Evolutionary conservation across 2,113 vertebrate species (phyloP), one percentile per base, ranked within the genome.

Genomic region (Chascanopsetta lugubris): DNA sequence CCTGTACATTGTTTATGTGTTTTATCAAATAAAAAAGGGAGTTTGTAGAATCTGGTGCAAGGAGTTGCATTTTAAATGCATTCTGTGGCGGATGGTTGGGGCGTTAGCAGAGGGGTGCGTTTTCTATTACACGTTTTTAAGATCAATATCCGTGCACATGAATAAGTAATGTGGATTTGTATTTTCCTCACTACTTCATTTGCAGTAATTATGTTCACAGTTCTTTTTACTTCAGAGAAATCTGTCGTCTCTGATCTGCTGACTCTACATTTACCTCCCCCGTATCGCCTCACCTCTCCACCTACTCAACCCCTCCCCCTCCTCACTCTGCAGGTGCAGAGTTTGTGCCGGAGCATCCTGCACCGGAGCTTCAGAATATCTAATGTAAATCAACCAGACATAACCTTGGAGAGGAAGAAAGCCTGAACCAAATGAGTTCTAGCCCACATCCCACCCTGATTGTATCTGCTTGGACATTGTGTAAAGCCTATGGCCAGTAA

Each of bases 361-460:
- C 30, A 9, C 38, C 17, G 18, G 22, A 71, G 50, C 25, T 20
- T 66, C 45, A 61, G 20, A 69, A 61, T 26, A 82, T 69, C 5
- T 21, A 74, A 74, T 54, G 21, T 56, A 80, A 90, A 85, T 83
- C 50, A 32, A 72, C 36, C 30, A 77, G 59, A 72, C 66, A 70
- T 36, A 61, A 79, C 67, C 51, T 30, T 79, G 64, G 56, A 84
- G 61, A 38, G 49, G 48, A 67, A 61, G 46, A 45, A 69, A 64
- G 49, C 80, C 73, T 75, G 51, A 59, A 49, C 55, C 30, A 62
- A 85, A 86, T 80, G 61, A 77, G 73, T 75, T 83, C 75, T 25
- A 56, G 50, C 58, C 81, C 48, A 64, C 34, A 74, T 67, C 61
- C 61, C 68, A 64, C 54, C 69, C 57, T 63, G 74, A 75, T 74